A percentile compares a stretch with the other conserved stretches of the same genome.
Evolutionary conservation across 1,140 invertebrate species (phyloP).

Genomic region (Chlorops oryzae): DNA sequence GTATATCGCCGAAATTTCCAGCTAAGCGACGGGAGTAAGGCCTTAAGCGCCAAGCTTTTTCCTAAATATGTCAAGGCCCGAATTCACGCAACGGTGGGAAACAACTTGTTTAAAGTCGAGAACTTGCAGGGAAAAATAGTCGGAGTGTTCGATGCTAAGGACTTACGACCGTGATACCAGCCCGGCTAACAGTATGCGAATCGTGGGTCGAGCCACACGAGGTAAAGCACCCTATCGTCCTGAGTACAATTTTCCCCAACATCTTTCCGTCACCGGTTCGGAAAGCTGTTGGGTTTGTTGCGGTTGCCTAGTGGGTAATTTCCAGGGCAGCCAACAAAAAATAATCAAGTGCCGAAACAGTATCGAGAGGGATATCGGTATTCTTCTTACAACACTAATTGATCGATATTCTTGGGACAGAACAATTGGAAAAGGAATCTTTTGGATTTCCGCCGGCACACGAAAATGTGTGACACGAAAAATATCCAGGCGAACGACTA

Average conservation of each 20-base stretch:
- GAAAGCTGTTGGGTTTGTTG: neutral
- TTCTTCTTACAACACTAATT: too few relatives aligned
- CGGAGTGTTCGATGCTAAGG: neutral
- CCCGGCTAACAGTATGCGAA: too few relatives aligned
- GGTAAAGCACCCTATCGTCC: too few relatives aligned
- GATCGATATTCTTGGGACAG: too few relatives aligned
- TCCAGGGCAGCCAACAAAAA: too few relatives aligned
- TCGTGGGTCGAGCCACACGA: too few relatives aligned
- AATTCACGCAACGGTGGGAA: slow-evolving; percentile 3
- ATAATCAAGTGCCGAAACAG: too few relatives aligned
- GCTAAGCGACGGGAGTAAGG: slow-evolving; percentile 5
- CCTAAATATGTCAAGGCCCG: slow-evolving; percentile 8
- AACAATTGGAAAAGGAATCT: too few relatives aligned
- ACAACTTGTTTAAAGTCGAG: neutral
- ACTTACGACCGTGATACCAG: neutral
- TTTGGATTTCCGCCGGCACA: too few relatives aligned
- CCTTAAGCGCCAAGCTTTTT: slow-evolving; percentile 11
- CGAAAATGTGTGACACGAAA: too few relatives aligned
- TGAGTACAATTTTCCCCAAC: neutral
- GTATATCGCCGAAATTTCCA: slow-evolving; percentile 5
- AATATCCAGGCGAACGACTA: too few relatives aligned
- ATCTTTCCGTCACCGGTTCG: neutral
- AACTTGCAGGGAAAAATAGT: slow-evolving; percentile 3
- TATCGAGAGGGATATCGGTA: too few relatives aligned
- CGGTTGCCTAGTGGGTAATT: neutral